Conservation (phyloP, 2,888 invertebrate species). For the Caenorhabditis afra region DNA sequence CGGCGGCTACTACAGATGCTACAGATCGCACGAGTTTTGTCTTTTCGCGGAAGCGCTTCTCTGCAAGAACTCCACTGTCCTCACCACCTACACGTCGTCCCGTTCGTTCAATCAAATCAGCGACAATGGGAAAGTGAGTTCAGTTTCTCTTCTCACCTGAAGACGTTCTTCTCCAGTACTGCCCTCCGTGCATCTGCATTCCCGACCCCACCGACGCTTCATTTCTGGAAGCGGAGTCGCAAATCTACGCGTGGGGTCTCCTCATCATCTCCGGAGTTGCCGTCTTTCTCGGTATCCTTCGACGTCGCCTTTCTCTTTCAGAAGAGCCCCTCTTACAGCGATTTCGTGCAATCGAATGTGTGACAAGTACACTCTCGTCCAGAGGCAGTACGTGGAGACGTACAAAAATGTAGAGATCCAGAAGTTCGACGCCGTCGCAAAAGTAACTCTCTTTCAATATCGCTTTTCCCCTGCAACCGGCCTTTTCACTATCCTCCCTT, state of each 20-base stretch:
- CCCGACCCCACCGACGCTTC: constrained; percentile 63
- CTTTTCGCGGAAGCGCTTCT: constrained; percentile 50
- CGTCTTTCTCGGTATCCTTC: constrained; percentile 62
- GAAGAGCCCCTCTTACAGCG: constrained; percentile 53
- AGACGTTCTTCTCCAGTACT: constrained; percentile 64
- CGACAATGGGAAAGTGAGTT: constrained; percentile 62
- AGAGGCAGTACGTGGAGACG: constrained; percentile 74
- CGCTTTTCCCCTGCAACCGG: constrained; percentile 16
- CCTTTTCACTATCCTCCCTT: constrained; percentile 22
- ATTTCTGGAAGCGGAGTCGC: constrained; percentile 73
- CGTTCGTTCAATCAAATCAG: constrained; percentile 59
- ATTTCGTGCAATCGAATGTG: constrained; percentile 74
- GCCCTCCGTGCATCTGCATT: constrained; percentile 72
- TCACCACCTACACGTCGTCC: constrained; percentile 49
- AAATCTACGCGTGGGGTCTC: constrained; percentile 73
- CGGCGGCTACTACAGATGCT: constrained; percentile 75
- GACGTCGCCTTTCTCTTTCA: neutral
- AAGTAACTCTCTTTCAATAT: constrained; percentile 58
- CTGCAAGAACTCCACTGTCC: constrained; percentile 66
- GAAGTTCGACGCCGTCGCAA: constrained; percentile 73
- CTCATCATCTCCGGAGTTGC: constrained; percentile 65
- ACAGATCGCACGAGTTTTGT: constrained; percentile 71
- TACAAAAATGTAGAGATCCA: constrained; percentile 73
- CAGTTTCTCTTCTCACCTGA: neutral
- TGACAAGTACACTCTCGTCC: constrained; percentile 76